These are phyloP conservation scores for Eulemur coronatus DNA, from an alignment of 2,797 vertebrate species.

Conservation along the genomic window DNA sequence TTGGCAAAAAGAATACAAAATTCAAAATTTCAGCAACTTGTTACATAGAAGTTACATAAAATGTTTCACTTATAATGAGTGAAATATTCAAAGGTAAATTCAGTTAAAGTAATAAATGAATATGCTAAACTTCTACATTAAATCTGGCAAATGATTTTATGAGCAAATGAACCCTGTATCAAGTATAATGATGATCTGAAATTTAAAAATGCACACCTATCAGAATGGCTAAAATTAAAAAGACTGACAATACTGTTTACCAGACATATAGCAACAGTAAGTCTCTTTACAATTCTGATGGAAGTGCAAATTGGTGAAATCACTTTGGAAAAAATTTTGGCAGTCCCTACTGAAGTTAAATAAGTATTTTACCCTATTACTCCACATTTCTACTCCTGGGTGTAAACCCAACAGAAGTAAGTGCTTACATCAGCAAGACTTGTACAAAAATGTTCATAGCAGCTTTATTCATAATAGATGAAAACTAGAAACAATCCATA, in stretches of 20 bases:
- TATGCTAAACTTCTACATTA: not conserved
- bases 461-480: not conserved
- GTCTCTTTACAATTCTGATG: not conserved
- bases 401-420: conserved; percentile 7
- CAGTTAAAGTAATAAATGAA: not conserved
- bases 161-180: not conserved
- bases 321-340: not conserved
- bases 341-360: not conserved
- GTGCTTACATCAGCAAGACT: not conserved
- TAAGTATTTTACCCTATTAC: not conserved
- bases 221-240: not conserved
- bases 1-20: conserved; percentile 24
- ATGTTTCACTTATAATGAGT: not conserved
- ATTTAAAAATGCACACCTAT: not conserved
- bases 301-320: not conserved
- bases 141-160: not conserved
- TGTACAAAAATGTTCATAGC: not conserved
- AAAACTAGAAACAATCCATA: not conserved
- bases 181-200: not conserved
- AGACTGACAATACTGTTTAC: not conserved
- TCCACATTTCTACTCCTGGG: not conserved
- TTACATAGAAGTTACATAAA: not conserved
- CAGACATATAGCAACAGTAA: not conserved
- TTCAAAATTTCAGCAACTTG: not conserved
- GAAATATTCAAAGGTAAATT: conserved; percentile 17